phyloP scores from a whole-genome alignment of 2,797 vertebrate species.

The Sphenopsis melanotis region DNA sequence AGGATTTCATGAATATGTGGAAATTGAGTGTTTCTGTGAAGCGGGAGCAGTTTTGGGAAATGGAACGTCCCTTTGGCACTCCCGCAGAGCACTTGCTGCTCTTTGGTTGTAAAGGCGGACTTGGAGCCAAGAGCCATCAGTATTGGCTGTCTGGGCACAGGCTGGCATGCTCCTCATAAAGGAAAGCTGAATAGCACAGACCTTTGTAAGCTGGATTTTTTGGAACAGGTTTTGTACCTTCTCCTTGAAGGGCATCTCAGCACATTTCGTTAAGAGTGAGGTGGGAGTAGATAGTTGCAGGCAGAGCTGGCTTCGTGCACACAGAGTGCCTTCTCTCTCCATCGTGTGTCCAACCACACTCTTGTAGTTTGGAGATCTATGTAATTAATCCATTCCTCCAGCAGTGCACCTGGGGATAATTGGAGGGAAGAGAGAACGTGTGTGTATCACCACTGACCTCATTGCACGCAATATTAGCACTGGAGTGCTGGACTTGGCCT shows the following conservation, averaged over 20 bases:
- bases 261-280: fast-evolving
- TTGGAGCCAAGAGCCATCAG: neutral
- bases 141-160: fast-evolving
- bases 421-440: neutral
- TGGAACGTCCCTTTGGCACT: neutral
- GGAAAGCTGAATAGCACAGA: neutral
- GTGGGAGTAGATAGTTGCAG: neutral
- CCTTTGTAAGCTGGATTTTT: neutral
- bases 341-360: neutral
- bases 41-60: neutral
- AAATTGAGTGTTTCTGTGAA: neutral
- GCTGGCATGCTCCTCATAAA: neutral
- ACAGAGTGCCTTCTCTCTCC: neutral
- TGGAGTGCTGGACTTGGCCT: neutral
- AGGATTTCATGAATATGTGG: neutral
- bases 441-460: fast-evolving
- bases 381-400: neutral
- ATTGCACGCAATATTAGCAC: fast-evolving
- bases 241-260: neutral
- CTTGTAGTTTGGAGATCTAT: neutral
- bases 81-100: neutral
- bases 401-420: neutral
- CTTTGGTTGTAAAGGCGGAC: neutral
- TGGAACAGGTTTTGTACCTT: neutral
- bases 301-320: neutral